These are phyloP conservation scores for Strigamia maritima DNA, from an alignment of 2,888 invertebrate genomes.

Conservation along the genomic window DNA sequence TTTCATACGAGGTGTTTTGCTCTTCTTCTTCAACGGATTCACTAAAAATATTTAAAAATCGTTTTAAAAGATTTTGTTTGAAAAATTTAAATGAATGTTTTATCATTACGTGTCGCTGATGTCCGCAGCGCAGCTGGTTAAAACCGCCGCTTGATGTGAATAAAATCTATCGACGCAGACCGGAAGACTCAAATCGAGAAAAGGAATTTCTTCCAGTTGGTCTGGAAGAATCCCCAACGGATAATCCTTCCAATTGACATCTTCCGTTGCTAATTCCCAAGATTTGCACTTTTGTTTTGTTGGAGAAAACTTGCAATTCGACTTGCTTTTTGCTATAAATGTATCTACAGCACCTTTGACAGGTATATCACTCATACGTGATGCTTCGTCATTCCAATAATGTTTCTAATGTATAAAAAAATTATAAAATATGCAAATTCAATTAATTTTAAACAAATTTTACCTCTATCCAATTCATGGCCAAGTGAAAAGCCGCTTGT, in stretches of 20 bases:
- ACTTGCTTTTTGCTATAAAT: background rate
- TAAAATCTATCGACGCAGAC: background rate
- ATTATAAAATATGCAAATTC: too few species aligned
- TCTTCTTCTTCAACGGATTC: background rate
- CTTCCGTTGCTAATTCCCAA: background rate
- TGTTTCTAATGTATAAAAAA: slow-evolving; percentile 1
- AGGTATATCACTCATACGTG: background rate
- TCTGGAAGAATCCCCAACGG: background rate
- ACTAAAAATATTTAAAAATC: background rate
- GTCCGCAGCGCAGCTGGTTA: background rate
- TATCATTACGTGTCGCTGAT: too few species aligned
- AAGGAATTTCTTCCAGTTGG: background rate
- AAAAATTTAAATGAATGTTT: background rate
- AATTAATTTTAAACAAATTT: background rate
- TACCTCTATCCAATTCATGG: slow-evolving; percentile 37
- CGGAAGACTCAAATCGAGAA: slow-evolving; percentile 1
- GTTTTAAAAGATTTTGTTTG: too few species aligned
- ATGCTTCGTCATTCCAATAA: slow-evolving; percentile 12
- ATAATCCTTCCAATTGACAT: background rate
- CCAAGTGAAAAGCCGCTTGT: slow-evolving; percentile 57
- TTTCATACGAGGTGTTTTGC: background rate
- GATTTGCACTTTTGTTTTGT: background rate
- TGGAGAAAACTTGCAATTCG: background rate
- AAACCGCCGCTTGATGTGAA: background rate
- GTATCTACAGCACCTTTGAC: too few species aligned